Conservation (phyloP, 2,888 invertebrate genomes). For the Oscheius sp. region DNA sequence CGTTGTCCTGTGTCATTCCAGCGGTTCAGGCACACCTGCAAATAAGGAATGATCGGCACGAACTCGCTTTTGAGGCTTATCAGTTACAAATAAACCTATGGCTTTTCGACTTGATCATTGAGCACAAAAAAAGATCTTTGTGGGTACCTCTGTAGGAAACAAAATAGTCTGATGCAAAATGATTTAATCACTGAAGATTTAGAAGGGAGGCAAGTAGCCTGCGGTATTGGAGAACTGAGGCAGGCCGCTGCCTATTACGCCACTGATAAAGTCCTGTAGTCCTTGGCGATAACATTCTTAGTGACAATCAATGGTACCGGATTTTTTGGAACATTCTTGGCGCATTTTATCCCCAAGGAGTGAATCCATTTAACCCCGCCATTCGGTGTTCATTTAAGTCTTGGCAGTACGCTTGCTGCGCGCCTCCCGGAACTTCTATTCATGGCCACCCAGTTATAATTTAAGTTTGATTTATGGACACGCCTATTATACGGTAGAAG, state of each 20-base stretch:
- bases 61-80: conserved; percentile 10
- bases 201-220: conserved; percentile 17
- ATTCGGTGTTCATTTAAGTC: too few relatives aligned
- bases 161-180: not conserved
- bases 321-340: not conserved
- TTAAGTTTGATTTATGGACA: too few relatives aligned
- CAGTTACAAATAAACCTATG: not conserved
- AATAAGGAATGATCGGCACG: not conserved
- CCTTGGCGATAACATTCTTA: conserved; percentile 20
- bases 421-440: too few relatives aligned
- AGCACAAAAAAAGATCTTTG: too few relatives aligned
- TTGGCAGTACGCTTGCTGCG: too few relatives aligned
- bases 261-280: conserved; percentile 24
- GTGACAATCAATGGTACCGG: conserved; percentile 11
- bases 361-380: too few relatives aligned
- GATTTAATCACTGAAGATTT: not conserved
- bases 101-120: too few relatives aligned
- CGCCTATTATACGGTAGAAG: too few relatives aligned
- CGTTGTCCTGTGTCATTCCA: conserved; percentile 25
- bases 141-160: not conserved
- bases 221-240: conserved; percentile 14
- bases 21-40: not conserved
- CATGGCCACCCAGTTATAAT: too few relatives aligned
- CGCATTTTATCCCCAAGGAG: too few relatives aligned
- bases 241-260: conserved; percentile 24